A percentile compares a stretch with the other conserved stretches of the same genome.
Conservation (phyloP, 2,888 invertebrate species). For the Prostheceraeus crozeri region DNA sequence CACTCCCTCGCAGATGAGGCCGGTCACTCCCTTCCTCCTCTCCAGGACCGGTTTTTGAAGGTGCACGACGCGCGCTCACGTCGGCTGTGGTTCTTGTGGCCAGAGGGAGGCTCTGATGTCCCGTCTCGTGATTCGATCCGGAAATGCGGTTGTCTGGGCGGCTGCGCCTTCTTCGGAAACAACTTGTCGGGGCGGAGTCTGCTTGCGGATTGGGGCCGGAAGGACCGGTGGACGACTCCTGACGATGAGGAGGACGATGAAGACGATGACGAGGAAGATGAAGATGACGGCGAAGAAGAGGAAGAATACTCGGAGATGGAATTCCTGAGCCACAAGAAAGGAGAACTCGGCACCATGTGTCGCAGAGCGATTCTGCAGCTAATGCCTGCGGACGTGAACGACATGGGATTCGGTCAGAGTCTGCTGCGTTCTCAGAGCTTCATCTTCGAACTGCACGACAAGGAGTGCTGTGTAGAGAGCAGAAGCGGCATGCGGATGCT, state of each 20-base stretch:
- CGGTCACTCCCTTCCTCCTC: slow-evolving; percentile 46
- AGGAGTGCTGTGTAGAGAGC: no score
- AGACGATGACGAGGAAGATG: slow-evolving; percentile 5
- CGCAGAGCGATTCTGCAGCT: no score
- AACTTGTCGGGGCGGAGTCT: slow-evolving; percentile 80
- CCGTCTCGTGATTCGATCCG: background rate
- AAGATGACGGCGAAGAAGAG: slow-evolving; percentile 33
- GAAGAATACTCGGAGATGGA: no score
- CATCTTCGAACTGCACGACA: no score
- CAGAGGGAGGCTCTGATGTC: slow-evolving; percentile 57
- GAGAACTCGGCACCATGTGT: no score
- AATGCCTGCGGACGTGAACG: no score
- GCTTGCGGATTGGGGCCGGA: slow-evolving; percentile 42
- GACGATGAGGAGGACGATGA: slow-evolving; percentile 60
- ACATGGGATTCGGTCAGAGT: no score
- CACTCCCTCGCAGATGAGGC: no score
- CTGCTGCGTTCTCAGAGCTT: no score
- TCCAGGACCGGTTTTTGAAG: slow-evolving; percentile 58
- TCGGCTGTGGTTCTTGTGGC: slow-evolving; percentile 90
- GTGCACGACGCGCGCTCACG: slow-evolving; percentile 70
- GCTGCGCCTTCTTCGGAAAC: slow-evolving; percentile 84
- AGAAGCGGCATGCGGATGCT: no score
- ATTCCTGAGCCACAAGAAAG: no score
- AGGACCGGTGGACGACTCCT: no score
- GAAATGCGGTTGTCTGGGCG: slow-evolving; percentile 89